Percentiles rank a stretch among this genome's conserved stretches.
These are phyloP conservation scores for Montipora capitata DNA, from an alignment of 92 coral and sea anemone genomes.

Conservation along the genomic window DNA sequence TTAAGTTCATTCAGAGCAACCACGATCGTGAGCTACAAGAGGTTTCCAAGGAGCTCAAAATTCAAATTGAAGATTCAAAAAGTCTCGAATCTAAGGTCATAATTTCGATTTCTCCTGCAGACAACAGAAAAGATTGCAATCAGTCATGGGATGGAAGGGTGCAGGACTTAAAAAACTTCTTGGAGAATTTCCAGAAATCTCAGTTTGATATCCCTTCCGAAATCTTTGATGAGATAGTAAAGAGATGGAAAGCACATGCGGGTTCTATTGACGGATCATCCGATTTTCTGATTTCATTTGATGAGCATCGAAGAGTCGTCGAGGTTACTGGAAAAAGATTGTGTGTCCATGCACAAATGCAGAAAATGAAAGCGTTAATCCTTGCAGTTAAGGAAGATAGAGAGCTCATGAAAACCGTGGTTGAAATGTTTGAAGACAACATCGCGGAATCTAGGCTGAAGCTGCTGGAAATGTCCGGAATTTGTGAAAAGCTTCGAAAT, in stretches of 20 bases:
- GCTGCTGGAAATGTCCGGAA: conserved; percentile 49
- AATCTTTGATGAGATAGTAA: conserved; percentile 35
- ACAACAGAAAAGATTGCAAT: neutral
- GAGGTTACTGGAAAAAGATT: conserved; percentile 26
- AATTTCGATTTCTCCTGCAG: conserved; percentile 22
- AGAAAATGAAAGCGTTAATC: conserved; percentile 55
- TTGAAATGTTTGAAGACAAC: conserved; percentile 26
- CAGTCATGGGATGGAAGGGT: conserved; percentile 24
- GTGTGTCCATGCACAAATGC: conserved; percentile 32
- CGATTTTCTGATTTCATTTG: conserved; percentile 11
- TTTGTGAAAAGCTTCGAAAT: conserved; percentile 24
- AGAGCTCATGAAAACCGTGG: conserved; percentile 63
- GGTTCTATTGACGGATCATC: neutral
- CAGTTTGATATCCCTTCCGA: conserved; percentile 9
- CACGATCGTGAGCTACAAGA: neutral
- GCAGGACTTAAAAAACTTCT: neutral
- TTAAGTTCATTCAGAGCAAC: neutral
- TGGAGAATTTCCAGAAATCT: conserved; percentile 7
- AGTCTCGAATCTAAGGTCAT: neutral
- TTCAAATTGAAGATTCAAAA: neutral
- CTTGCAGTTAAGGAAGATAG: conserved; percentile 58
- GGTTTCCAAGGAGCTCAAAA: neutral
- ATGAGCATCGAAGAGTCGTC: neutral
- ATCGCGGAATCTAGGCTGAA: conserved; percentile 42
- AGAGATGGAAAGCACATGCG: conserved; percentile 30